phyloP scores from a whole-genome alignment of 1,140 invertebrate species.

The Scaptomyza hsui region DNA sequence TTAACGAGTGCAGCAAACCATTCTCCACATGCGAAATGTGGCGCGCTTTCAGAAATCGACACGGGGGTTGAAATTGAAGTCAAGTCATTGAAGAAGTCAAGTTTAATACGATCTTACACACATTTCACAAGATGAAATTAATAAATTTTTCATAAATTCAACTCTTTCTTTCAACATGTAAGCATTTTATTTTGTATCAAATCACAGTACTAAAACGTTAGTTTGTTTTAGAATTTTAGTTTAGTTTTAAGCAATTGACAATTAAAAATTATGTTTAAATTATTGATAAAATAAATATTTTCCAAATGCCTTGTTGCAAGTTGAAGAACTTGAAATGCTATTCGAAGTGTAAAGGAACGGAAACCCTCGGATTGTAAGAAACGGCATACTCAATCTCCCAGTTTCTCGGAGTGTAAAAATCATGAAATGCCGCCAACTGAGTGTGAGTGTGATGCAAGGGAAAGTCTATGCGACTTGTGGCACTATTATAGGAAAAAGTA shows the following conservation, averaged over 20 bases:
- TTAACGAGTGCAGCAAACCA: constrained; percentile 20
- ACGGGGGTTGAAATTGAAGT: neutral
- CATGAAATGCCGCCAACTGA: neutral
- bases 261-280: too few species aligned
- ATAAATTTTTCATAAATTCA: too few species aligned
- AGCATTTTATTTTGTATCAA: too few species aligned
- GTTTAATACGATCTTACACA: too few species aligned
- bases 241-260: too few species aligned
- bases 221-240: too few species aligned
- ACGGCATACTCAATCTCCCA: constrained; percentile 27
- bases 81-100: too few species aligned
- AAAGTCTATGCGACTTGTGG: constrained; percentile 32
- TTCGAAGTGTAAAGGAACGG: neutral
- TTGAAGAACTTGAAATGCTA: neutral
- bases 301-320: too few species aligned
- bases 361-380: constrained; percentile 42
- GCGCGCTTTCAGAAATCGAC: neutral
- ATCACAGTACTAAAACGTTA: too few species aligned
- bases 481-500: constrained; percentile 17
- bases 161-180: too few species aligned
- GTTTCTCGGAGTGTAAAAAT: constrained; percentile 51
- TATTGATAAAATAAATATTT: too few species aligned
- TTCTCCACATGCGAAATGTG: constrained; percentile 7
- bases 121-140: too few species aligned
- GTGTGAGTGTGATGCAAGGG: constrained; percentile 40